Evolutionary conservation across 2,888 invertebrate species (phyloP).

Genomic region (Seladonia tumulorum): DNA sequence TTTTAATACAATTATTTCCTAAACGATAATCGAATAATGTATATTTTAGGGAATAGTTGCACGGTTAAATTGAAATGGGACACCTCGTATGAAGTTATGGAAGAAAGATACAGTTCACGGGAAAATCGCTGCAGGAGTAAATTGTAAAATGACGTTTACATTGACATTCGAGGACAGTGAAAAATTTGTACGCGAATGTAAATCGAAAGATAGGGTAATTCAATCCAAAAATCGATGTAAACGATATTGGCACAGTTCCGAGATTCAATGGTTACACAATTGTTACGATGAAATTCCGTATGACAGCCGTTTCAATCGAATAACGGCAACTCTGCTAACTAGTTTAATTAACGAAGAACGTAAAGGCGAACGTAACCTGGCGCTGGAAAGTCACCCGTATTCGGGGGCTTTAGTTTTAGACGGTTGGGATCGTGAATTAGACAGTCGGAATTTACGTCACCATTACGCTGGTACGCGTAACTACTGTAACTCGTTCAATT

Average conservation of each 20-base stretch:
- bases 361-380: constrained; percentile 16
- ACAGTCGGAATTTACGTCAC: constrained; percentile 10
- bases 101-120: neutral
- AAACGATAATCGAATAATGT: neutral
- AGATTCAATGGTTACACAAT: neutral
- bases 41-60: neutral
- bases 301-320: neutral
- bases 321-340: neutral
- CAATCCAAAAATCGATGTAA: neutral
- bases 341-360: constrained; percentile 34
- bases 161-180: neutral
- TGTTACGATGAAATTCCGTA: neutral
- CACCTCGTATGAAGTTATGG: neutral
- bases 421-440: constrained; percentile 26
- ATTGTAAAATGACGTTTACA: neutral
- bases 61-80: neutral
- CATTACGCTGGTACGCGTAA: neutral
- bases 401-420: neutral
- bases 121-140: neutral
- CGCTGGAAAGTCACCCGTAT: constrained; percentile 11
- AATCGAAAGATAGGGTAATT: neutral
- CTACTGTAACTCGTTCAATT: neutral
- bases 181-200: neutral
- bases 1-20: neutral
- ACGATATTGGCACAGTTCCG: neutral